Base-by-base conservation (phyloP, 2,888 invertebrate species). In the Ditula angustiorana region DNA sequence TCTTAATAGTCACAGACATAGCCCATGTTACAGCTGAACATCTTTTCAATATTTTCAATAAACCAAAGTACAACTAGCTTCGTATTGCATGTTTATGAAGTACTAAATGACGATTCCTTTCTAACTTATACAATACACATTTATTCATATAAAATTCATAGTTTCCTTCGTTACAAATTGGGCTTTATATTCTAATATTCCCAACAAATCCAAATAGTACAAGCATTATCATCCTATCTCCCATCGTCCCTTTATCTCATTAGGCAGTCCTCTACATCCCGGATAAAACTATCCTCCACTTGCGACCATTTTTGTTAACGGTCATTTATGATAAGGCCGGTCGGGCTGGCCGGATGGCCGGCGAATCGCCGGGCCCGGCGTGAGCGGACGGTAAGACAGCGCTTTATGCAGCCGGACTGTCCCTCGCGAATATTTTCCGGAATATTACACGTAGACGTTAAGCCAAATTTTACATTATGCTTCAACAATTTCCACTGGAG, bases 391-490 rank as follows among this genome's bases (percentile, higher is more conserved):
- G 53, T 33, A 57, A 63, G 57, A 52, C 62, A 57, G 41, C 62
- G 63, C 64, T 64, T 63, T 59, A 59, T 59, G 64, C 64, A 59
- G 59, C 63, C 52, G 61, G 64, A 50, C 69, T 68, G 74, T 70
- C 69, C 69, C 66, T 69, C 61, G 68, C 62, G 68, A 73, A 75
- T 75, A 71, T 71, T 76, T 73, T 74, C 69, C 69, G 63, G 61
- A 71, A 74, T 66, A 72, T 72, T 71, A 67, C 68, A 74, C 67
- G 56, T 55, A 55, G 63, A 60, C 67, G 41, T 63, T 63, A 59
- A 64, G 64, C 64, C 59, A 59, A 58, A 64, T 58, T 64, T 59
- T 64, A 53, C 64, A 59, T 59, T 59, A 53, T 35, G 64, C 64
- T 64, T 59, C 64, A 64, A 64, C 64, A 59, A 64, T 64, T 64